Percentiles rank a stretch among this genome's conserved stretches.
phyloP scores from a whole-genome alignment of 2,888 invertebrate genomes.

The Dynastes tityus region DNA sequence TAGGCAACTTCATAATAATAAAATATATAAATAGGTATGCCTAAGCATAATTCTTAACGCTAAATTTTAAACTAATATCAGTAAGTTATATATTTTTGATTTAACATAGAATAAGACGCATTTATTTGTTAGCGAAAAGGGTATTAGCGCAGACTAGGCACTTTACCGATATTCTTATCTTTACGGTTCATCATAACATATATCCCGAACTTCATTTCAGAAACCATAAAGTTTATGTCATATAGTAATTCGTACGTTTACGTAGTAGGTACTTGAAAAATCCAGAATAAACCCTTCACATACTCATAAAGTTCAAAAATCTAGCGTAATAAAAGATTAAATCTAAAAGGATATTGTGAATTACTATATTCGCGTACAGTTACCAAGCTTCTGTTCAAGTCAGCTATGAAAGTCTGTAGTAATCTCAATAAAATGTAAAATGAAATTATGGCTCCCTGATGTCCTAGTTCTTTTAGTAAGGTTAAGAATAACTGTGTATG shows the following conservation, averaged over 20 bases:
- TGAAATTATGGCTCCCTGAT: not conserved
- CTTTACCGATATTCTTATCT: not conserved
- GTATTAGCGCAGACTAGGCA: not conserved
- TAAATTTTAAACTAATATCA: too few species aligned
- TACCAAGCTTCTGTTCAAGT: not conserved
- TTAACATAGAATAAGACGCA: too few species aligned
- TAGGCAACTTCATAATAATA: too few species aligned
- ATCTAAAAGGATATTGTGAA: constrained; percentile 16
- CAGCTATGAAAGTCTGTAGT: not conserved
- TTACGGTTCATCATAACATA: not conserved
- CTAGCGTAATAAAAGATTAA: constrained; percentile 18
- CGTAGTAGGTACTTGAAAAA: constrained; percentile 7
- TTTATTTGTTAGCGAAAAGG: too few species aligned
- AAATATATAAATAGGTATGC: too few species aligned
- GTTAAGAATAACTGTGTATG: too few species aligned
- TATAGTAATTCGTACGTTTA: constrained; percentile 8
- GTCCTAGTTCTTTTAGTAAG: not conserved
- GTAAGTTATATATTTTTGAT: too few species aligned
- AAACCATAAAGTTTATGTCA: constrained; percentile 19
- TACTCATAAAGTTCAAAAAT: constrained; percentile 1
- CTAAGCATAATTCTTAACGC: too few species aligned
- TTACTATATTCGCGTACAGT: constrained; percentile 1
- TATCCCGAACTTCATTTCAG: constrained; percentile 14
- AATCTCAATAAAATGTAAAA: constrained; percentile 12
- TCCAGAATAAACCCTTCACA: not conserved